A percentile compares a stretch with the other conserved stretches of the same genome.
These are phyloP conservation scores for Scolopax rusticola DNA, from an alignment of 2,797 vertebrate species.

Conservation along the genomic window DNA sequence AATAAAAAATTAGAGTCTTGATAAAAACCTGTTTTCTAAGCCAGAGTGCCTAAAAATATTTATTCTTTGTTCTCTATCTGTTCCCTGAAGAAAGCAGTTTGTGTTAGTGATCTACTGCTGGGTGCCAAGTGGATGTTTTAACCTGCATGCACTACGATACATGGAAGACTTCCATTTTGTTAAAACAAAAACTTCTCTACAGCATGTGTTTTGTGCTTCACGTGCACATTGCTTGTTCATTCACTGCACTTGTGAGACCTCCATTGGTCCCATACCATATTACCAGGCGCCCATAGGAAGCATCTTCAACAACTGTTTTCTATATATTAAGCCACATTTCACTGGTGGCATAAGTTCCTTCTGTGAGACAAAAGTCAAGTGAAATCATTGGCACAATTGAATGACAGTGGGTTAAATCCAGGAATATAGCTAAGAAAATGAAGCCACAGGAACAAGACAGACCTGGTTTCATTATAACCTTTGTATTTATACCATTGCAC, in stretches of 20 bases:
- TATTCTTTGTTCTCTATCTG: background rate
- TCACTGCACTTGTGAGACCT: background rate
- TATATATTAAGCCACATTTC: background rate
- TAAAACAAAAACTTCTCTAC: background rate
- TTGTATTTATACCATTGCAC: background rate
- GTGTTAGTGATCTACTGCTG: background rate
- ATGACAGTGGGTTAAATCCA: background rate
- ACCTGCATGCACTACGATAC: background rate
- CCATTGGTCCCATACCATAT: background rate
- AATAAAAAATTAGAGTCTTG: background rate
- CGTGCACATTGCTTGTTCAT: accelerated
- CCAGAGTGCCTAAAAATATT: background rate
- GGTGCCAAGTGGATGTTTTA: background rate
- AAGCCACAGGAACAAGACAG: background rate
- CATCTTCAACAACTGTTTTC: background rate
- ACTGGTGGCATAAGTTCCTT: background rate
- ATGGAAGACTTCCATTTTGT: accelerated
- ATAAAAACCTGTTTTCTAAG: background rate
- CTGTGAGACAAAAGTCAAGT: background rate
- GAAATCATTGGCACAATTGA: background rate
- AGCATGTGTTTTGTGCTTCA: background rate
- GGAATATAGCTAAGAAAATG: background rate
- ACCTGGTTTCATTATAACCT: background rate
- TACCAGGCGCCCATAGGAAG: background rate
- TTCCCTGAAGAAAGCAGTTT: background rate